These are phyloP conservation scores for Xestoiulus laeticollis DNA, from an alignment of 2,888 invertebrate genomes.

Conservation along the genomic window DNA sequence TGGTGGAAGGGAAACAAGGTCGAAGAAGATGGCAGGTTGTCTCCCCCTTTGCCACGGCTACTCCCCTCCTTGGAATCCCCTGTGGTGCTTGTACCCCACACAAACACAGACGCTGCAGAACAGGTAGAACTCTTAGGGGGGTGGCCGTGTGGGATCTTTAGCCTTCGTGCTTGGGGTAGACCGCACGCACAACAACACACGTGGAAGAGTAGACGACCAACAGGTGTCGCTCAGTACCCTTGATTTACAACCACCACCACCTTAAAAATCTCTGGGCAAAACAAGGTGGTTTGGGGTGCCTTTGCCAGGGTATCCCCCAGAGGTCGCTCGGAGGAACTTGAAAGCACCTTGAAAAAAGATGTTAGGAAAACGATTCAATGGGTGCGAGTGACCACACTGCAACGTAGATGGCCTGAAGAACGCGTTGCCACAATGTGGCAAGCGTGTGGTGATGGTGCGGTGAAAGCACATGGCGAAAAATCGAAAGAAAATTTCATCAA, in stretches of 20 bases:
- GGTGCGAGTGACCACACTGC: too few species aligned
- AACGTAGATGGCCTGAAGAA: too few species aligned
- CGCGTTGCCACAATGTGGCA: too few species aligned
- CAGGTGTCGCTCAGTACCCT: background rate
- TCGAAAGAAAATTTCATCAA: too few species aligned
- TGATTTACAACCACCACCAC: slow-evolving; percentile 9
- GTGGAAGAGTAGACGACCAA: background rate
- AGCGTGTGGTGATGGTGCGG: too few species aligned
- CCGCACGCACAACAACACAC: background rate
- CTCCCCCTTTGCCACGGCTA: too few species aligned
- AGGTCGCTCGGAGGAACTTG: too few species aligned
- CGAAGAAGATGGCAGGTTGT: background rate
- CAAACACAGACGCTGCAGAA: background rate
- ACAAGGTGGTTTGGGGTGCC: too few species aligned
- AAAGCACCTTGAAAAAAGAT: too few species aligned
- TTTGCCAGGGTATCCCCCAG: too few species aligned
- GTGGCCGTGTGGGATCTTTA: background rate
- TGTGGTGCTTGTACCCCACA: background rate
- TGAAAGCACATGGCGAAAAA: too few species aligned
- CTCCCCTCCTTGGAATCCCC: background rate
- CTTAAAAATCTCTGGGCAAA: background rate
- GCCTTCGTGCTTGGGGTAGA: slow-evolving; percentile 4
- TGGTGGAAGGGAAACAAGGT: background rate
- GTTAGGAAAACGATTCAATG: too few species aligned
- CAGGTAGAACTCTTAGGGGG: background rate